These are phyloP conservation scores for Cabera pusaria DNA, from an alignment of 2,888 invertebrate species.

Conservation along the genomic window DNA sequence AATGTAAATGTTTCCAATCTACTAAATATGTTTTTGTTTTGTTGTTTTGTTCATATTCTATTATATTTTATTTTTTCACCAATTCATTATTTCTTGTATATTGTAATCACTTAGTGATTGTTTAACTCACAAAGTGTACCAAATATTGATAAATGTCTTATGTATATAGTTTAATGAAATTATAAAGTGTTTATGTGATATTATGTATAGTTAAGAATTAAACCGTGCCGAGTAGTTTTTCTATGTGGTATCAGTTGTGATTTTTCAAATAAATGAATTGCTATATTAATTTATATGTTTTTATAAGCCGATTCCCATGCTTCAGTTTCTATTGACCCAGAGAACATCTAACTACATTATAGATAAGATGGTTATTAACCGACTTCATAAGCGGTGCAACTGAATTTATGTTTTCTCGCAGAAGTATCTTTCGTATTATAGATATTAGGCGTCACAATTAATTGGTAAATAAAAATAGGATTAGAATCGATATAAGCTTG, in stretches of 20 bases:
- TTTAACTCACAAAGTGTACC: slow-evolving; percentile 64
- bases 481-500: too few species aligned
- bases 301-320: too few species aligned
- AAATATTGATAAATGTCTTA: slow-evolving; percentile 58
- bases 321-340: too few species aligned
- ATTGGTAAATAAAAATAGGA: too few species aligned
- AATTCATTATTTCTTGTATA: slow-evolving; percentile 37
- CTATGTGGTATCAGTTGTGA: slow-evolving; percentile 83
- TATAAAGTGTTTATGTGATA: slow-evolving; percentile 82
- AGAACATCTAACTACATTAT: too few species aligned
- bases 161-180: slow-evolving; percentile 77
- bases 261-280: slow-evolving; percentile 80
- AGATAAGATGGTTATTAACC: too few species aligned
- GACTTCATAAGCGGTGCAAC: too few species aligned
- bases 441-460: too few species aligned
- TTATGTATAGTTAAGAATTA: slow-evolving; percentile 81
- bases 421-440: too few species aligned
- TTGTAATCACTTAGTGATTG: slow-evolving; percentile 54
- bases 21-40: slow-evolving; percentile 10
- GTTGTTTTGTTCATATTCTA: slow-evolving; percentile 21
- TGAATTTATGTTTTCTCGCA: too few species aligned
- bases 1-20: slow-evolving; percentile 14
- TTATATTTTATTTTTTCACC: slow-evolving; percentile 23
- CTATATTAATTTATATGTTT: slow-evolving; percentile 48
- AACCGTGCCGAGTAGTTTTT: slow-evolving; percentile 84